Base-by-base conservation (phyloP, 1,140 invertebrate genomes). In the Drosophila oshimai region DNA sequence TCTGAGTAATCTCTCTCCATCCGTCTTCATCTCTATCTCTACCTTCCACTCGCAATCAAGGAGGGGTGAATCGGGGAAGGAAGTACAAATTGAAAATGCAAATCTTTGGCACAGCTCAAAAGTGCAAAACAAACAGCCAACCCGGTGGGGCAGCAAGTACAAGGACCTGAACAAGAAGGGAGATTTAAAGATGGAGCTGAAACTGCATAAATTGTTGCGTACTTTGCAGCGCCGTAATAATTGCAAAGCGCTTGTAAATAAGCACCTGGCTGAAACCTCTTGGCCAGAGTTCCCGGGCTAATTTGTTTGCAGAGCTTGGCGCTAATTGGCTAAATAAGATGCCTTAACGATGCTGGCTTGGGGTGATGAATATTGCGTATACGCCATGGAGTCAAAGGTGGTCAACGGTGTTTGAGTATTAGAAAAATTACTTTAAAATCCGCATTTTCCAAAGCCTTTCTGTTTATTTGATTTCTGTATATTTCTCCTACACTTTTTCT, bases 181-280 rank as follows among this genome's bases (percentile, higher is more conserved):
- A 28, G 41, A 39, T 44, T 61, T 41, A 2, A 12, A 24, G 36
- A n/a, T 13, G 20, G n/a, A 46, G 58, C 33, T 36, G 54, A 65
- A 76, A 74, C 64, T 86, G 79, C 54, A 83, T 83, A 83, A 86
- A 87, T 75, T 76, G 75, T 73, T 68, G 75, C 65, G 36, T 68
- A 64, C 81, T 80, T 80, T 73, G 24, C 61, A 50, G 42, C 34
- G 45, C 65, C 67, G 57, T 80, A 86, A 86, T 86, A 87, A 86
- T 86, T 86, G 80, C 80, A 86, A 86, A 86, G 81, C 75, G 74
- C 57, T 64, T 87, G 70, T 73, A 73, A n/a, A n/a, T n/a, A n/a
- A 73, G 69, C 70, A 71, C 68, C 68, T 72, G 67, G 55, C 44
- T 55, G 46, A 78, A 75, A 80, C 41, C 80, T 86, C 55, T 61